A percentile compares a stretch with the other conserved stretches of the same genome.
phyloP scores from a whole-genome alignment of 2,888 invertebrate species.

The Agelastica alni region DNA sequence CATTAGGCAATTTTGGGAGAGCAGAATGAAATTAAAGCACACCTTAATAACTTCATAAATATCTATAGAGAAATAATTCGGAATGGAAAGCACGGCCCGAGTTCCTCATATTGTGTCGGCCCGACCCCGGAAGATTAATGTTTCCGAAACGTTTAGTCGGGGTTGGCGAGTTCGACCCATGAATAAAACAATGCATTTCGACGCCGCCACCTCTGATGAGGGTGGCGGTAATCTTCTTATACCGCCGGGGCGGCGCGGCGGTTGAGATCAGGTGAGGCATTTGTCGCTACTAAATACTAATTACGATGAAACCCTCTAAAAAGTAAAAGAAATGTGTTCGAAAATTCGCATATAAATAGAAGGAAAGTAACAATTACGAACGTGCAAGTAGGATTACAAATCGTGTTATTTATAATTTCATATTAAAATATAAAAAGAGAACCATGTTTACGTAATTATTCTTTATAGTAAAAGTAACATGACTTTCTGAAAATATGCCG shows the following conservation, averaged over 20 bases:
- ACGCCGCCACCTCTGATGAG: slow-evolving; percentile 23
- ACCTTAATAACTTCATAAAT: slow-evolving; percentile 37
- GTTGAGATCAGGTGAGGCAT: slow-evolving; percentile 8
- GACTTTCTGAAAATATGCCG: too few relatives aligned
- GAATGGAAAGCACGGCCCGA: slow-evolving; percentile 28
- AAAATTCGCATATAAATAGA: too few relatives aligned
- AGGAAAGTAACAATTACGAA: too few relatives aligned
- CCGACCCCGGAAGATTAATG: slow-evolving; percentile 41
- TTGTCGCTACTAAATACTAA: slow-evolving; percentile 6
- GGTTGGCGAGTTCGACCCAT: slow-evolving; percentile 39
- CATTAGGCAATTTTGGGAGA: slow-evolving; percentile 28
- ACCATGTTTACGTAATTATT: too few relatives aligned
- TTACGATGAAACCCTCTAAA: too few relatives aligned
- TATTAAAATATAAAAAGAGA: too few relatives aligned
- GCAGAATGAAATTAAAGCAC: slow-evolving; percentile 33
- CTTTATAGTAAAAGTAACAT: too few relatives aligned
- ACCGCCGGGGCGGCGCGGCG: slow-evolving; percentile 7
- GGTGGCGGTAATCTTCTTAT: slow-evolving; percentile 24
- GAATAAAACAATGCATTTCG: slow-evolving; percentile 41
- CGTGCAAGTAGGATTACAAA: too few relatives aligned
- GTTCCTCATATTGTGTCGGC: slow-evolving; percentile 30
- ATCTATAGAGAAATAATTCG: slow-evolving; percentile 35
- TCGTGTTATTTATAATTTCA: too few relatives aligned
- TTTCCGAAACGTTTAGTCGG: slow-evolving; percentile 42
- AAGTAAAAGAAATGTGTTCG: too few relatives aligned